Base-by-base conservation (phyloP, 2,113 vertebrate species). In the Ptilorrhoa leucosticta region DNA sequence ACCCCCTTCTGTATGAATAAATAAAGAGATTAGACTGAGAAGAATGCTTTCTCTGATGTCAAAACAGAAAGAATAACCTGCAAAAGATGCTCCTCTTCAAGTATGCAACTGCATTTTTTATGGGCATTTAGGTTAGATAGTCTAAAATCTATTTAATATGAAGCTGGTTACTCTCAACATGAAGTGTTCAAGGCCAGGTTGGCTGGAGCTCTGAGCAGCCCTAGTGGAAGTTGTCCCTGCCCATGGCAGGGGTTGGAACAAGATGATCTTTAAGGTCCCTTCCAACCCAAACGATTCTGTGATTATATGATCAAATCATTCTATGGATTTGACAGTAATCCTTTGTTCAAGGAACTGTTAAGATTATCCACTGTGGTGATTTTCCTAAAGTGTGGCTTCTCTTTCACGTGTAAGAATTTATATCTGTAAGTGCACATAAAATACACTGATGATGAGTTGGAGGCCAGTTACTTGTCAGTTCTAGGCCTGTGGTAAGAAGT, bases 341-440 rank as follows among this genome's bases (percentile, higher is more conserved):
- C 56, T 82, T 58, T 68, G 10, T 30, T 63, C 66, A 50, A 1
- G 61, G 63, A 57, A 7, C 31, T 60, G 24, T 33, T 85, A 7
- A 35, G 16, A 9, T 86, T 40, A 12, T 53, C 21, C 78, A 22
- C 51, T 42, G 15, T 31, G 23, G 22, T 39, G 42, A 1, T 51
- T 58, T 23, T 53, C 35, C 20, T 45, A 0, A 70, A 50, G 4
- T 6, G 4, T 23, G 22, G 8, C 10, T 81, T 76, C 27, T 16
- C 16, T 78, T 75, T 23, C 13, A 5, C 4, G 0, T 44, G 9
- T 16, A 56, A 20, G 13, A 51, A 4, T 37, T 48, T n/a, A 0
- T 26, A 2, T 17, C 4, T 64, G 13, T 13, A 7, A 16, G 11
- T 7, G 4, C 18, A 7, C 7, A 6, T 54, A 24, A 65, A 48